Evolutionary conservation across 2,113 vertebrate species (phyloP), one percentile per base, ranked within the genome.

Genomic region (Anguilla rostrata): DNA sequence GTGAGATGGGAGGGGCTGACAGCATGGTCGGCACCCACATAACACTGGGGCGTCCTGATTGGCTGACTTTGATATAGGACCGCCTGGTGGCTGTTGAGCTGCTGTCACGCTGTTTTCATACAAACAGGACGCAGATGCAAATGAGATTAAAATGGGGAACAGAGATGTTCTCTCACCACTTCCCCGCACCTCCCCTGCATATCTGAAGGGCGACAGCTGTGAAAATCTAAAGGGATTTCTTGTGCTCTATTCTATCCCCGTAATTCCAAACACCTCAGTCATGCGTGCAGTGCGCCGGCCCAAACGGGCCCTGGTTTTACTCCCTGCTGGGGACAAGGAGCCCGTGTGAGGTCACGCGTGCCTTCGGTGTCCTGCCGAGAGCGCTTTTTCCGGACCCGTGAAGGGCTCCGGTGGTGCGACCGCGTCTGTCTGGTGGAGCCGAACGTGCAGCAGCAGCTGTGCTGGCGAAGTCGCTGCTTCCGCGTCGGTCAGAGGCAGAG

Each of bases 91-190:
- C 40, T 41, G 40, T 80, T 40, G 78, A 41, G 78, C 39, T 22
- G 49, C 29, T n/a, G 12, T 53, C 20, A 18, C 29, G n/a, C 29
- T 57, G 53, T 83, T 83, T 34, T 57, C 29, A 57, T 16, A 60
- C 53, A 57, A 86, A 81, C 75, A 80, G 85, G 53, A 63, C n/a
- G 40, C 81, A 29, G 63, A 86, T 86, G 80, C 85, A 86, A 86
- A 86, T 86, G n/a, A 82, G n/a, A 49, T 86, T 82, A 82, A 34
- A 60, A 60, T 0, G 41, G 40, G n/a, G 81, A 75, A 46, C 15
- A 83, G 60, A 86, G 46, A 82, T 39, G 20, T 86, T 29, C 81
- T 56, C 26, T 81, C 81, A 71, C 56, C 40, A 12, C 60, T 83
- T 39, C 26, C 78, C 79, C 39, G 85, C 29, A 86, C 18, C 78